Percentiles rank a stretch among this genome's conserved stretches.
These are phyloP conservation scores for Threskiornis aethiopicus DNA, from an alignment of 2,797 vertebrate species.

Conservation along the genomic window DNA sequence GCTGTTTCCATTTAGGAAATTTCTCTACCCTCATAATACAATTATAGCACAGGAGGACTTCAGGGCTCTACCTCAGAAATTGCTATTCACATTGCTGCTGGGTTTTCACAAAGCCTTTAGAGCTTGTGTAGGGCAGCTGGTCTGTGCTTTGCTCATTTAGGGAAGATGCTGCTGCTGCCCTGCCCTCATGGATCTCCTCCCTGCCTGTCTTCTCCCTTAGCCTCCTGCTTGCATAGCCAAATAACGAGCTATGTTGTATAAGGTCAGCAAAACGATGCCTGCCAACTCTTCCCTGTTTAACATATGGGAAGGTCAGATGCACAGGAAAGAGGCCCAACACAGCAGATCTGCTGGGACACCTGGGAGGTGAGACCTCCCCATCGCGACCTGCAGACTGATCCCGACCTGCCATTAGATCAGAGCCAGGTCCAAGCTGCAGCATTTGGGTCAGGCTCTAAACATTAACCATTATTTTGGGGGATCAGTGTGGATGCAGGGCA, in stretches of 20 bases:
- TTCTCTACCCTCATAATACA: background rate
- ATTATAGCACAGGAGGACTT: background rate
- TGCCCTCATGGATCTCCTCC: background rate
- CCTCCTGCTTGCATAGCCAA: background rate
- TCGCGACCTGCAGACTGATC: background rate
- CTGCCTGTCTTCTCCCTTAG: background rate
- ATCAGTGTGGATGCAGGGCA: background rate
- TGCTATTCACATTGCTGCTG: background rate
- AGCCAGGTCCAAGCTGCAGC: background rate
- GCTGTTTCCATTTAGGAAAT: background rate
- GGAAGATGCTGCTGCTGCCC: background rate
- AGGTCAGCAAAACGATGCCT: background rate
- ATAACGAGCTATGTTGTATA: background rate
- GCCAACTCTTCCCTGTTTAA: background rate
- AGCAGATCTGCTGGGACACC: background rate
- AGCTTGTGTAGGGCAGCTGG: background rate
- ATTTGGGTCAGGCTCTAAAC: background rate
- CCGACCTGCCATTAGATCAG: fast-evolving
- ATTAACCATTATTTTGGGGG: background rate
- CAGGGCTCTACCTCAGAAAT: background rate
- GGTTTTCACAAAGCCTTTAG: background rate
- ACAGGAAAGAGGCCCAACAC: background rate
- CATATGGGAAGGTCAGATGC: background rate
- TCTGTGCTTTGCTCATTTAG: background rate
- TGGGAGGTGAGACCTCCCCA: background rate